Evolutionary conservation across 2,888 invertebrate genomes (phyloP).

Genomic region (Formica aserva): DNA sequence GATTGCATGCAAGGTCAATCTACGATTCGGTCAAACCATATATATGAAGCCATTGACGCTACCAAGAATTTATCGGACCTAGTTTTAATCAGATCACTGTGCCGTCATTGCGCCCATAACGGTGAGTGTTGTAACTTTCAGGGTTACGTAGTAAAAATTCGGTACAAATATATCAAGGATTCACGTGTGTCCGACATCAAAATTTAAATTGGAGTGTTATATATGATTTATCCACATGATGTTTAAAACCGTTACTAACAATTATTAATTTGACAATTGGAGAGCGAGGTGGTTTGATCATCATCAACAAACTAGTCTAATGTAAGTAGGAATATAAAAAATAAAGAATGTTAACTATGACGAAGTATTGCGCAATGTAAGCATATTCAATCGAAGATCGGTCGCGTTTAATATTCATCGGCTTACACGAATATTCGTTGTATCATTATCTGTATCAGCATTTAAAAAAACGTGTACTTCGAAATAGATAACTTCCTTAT

Average conservation of each 20-base stretch:
- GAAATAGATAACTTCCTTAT: constrained; percentile 4
- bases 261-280: constrained; percentile 16
- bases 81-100: constrained; percentile 25
- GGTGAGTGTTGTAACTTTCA: constrained; percentile 59
- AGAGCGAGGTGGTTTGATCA: constrained; percentile 26
- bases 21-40: not conserved
- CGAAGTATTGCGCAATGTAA: constrained; percentile 23
- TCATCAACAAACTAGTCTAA: constrained; percentile 34
- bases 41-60: not conserved
- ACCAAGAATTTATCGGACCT: constrained; percentile 11
- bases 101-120: constrained; percentile 48
- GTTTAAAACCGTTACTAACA: constrained; percentile 44
- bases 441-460: constrained; percentile 19
- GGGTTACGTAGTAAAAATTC: constrained; percentile 46
- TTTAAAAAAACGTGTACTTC: constrained; percentile 11
- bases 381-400: constrained; percentile 5
- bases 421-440: constrained; percentile 15
- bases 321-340: not conserved
- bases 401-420: constrained; percentile 39
- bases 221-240: not conserved
- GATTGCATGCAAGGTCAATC: constrained; percentile 40
- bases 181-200: constrained; percentile 17
- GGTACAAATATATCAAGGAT: not conserved
- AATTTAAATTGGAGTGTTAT: not conserved
- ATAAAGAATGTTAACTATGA: constrained; percentile 29